Conservation (phyloP, 2,888 invertebrate genomes). For the Eupithecia subfuscata region DNA sequence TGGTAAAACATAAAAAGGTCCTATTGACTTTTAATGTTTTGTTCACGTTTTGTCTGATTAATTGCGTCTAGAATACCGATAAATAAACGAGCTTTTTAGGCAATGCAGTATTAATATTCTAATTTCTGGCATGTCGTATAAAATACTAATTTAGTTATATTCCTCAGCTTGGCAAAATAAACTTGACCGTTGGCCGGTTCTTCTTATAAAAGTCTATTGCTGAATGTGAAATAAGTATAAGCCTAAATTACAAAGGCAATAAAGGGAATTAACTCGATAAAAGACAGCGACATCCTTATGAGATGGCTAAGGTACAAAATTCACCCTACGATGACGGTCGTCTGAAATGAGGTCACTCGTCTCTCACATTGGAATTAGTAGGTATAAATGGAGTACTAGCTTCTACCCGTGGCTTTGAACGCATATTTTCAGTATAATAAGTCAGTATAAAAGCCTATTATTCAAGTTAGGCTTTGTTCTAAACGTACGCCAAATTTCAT, state of each 20-base stretch:
- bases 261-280: not conserved
- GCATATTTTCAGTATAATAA: no score
- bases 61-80: slow-evolving; percentile 30
- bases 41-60: slow-evolving; percentile 38
- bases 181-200: no score
- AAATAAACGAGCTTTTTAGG: not conserved
- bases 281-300: not conserved
- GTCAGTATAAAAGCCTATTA: no score
- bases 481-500: no score
- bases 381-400: no score
- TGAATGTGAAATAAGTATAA: not conserved
- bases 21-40: slow-evolving; percentile 37
- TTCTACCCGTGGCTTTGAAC: no score
- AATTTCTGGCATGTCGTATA: not conserved
- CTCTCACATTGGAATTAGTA: not conserved
- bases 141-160: no score
- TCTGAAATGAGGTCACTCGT: not conserved
- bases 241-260: not conserved
- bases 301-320: not conserved
- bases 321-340: not conserved
- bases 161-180: not conserved
- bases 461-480: no score
- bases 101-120: not conserved
- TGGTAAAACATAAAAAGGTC: slow-evolving; percentile 23
- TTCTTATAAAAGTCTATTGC: not conserved